Percentiles rank a stretch among this genome's conserved stretches.
phyloP scores from a whole-genome alignment of 2,888 invertebrate species.

The Eretmocerus hayati region DNA sequence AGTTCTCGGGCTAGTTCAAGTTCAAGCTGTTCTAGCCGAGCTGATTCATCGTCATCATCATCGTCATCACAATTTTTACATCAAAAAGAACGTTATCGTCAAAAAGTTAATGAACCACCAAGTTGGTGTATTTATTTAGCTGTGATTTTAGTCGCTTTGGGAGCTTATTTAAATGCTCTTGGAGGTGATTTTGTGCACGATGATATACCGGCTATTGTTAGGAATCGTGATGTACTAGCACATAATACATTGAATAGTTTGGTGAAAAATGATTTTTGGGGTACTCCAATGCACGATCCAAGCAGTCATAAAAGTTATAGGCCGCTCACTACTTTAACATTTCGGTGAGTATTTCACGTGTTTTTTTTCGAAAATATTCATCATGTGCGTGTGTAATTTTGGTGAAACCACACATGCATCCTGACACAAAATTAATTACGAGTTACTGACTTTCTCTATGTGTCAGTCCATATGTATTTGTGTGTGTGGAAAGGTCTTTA shows the following conservation, averaged over 20 bases:
- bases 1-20: slow-evolving; percentile 20
- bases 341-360: slow-evolving; percentile 66
- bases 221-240: slow-evolving; percentile 74
- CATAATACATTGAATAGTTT: slow-evolving; percentile 56
- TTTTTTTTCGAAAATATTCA: too few relatives aligned
- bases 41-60: slow-evolving; percentile 30
- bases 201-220: slow-evolving; percentile 76
- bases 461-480: too few relatives aligned
- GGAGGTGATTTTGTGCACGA: slow-evolving; percentile 82
- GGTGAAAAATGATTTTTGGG: slow-evolving; percentile 81
- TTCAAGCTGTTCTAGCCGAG: slow-evolving; percentile 6
- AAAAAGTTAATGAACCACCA: slow-evolving; percentile 33
- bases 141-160: slow-evolving; percentile 60
- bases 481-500: too few relatives aligned
- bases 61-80: too few relatives aligned
- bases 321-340: slow-evolving; percentile 74
- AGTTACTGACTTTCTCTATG: background rate
- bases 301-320: slow-evolving; percentile 83
- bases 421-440: too few relatives aligned
- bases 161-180: slow-evolving; percentile 67
- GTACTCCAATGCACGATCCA: slow-evolving; percentile 76
- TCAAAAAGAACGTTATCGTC: too few relatives aligned
- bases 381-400: too few relatives aligned
- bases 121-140: slow-evolving; percentile 56
- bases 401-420: too few relatives aligned